Conservation (phyloP, 1,140 invertebrate species). For the Aradophagus sp. region DNA sequence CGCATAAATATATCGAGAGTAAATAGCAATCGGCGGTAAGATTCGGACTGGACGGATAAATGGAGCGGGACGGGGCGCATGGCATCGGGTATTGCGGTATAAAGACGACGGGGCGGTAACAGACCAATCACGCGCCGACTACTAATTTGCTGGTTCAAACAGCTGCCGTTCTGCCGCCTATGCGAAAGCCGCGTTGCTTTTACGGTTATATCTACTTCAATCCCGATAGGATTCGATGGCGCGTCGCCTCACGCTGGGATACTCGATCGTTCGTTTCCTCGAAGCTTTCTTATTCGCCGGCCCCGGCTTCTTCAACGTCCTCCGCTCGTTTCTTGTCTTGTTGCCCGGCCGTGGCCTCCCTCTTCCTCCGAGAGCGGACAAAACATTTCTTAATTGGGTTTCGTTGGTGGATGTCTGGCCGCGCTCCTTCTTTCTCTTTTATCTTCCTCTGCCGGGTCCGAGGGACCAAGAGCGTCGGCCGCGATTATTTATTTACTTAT, state of each 20-base stretch:
- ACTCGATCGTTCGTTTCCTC: conserved; percentile 66
- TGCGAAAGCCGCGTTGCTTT: conserved; percentile 65
- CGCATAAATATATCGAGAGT: conserved; percentile 74
- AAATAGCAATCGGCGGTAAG: conserved; percentile 69
- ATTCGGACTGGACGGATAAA: conserved; percentile 46
- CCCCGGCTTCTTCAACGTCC: conserved; percentile 44
- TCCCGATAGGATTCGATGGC: conserved; percentile 68
- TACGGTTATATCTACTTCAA: conserved; percentile 64
- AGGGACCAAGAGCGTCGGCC: conserved; percentile 16
- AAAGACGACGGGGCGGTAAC: conserved; percentile 71
- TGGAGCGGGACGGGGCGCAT: conserved; percentile 40
- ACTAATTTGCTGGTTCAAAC: conserved; percentile 75
- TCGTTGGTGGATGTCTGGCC: conserved; percentile 58
- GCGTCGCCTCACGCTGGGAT: conserved; percentile 66
- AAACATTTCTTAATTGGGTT: conserved; percentile 77
- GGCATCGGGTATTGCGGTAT: conserved; percentile 66
- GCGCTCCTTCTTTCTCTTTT: conserved; percentile 56
- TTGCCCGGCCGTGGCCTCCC: conserved; percentile 36
- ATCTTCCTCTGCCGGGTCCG: conserved; percentile 33
- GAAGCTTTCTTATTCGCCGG: conserved; percentile 63
- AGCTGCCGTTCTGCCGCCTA: conserved; percentile 74
- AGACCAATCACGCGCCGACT: conserved; percentile 75
- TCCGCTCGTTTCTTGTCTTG: conserved; percentile 52
- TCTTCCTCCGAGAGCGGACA: conserved; percentile 67
- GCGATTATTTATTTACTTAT: conserved; percentile 63